phyloP scores from a whole-genome alignment of 2,113 vertebrate genomes.

The Heteronetta atricapilla region DNA sequence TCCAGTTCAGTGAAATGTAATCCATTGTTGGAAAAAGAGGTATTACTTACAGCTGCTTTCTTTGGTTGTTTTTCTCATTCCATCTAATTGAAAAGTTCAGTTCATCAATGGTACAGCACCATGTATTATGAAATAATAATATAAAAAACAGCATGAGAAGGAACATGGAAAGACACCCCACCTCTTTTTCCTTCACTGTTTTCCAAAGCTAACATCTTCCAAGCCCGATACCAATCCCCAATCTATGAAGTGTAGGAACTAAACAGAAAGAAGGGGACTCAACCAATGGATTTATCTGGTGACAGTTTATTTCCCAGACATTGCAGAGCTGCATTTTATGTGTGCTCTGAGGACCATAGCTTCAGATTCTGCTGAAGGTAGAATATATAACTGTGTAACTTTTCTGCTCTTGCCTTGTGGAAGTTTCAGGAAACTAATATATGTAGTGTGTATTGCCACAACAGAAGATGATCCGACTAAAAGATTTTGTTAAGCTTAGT shows the following conservation, averaged over 20 bases:
- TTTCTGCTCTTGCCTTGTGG: neutral
- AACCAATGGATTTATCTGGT: neutral
- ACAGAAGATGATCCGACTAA: neutral
- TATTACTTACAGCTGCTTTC: neutral
- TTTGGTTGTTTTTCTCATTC: constrained; percentile 2
- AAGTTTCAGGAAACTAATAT: neutral
- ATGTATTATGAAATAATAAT: neutral
- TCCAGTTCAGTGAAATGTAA: neutral
- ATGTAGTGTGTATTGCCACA: neutral
- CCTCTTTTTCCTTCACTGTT: neutral
- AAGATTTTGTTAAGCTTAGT: neutral
- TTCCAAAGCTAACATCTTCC: neutral
- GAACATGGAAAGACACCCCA: neutral
- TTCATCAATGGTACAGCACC: neutral
- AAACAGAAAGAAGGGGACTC: neutral
- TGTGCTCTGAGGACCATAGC: neutral
- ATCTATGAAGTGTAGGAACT: neutral
- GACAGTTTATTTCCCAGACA: neutral
- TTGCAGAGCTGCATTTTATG: neutral
- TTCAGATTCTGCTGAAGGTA: neutral
- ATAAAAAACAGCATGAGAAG: neutral
- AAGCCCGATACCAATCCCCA: neutral
- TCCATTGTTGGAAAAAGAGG: neutral
- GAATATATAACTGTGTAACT: neutral
- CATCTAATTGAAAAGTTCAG: neutral